Base-by-base conservation (phyloP, 2,888 invertebrate genomes). In the Agriopis leucophaearia region DNA sequence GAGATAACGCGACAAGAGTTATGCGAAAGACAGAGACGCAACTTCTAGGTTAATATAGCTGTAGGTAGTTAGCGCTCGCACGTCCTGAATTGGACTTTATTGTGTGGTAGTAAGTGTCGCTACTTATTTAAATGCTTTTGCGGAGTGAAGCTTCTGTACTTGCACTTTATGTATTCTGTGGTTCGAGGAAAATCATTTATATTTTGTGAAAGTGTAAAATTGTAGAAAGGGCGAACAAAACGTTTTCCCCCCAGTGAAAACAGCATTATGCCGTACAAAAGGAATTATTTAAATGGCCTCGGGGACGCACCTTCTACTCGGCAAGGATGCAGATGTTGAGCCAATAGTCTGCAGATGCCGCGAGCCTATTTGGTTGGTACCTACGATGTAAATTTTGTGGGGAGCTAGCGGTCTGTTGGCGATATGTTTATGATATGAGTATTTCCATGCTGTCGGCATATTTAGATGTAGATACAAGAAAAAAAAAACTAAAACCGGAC, bases 321-420 rank as follows among this genome's bases (percentile, higher is more conserved):
- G 50, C 44, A 56, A 60, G 63, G 60, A 57, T 70, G 62, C 70
- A 69, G 67, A 67, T 74, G 65, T 50, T 61, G 47, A 64, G 67
- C 64, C 70, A 71, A 72, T 72, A 68, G 54, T 56, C 58, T 52
- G 50, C 69, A 72, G 72, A 71, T 66, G 69, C 60, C 58, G 50
- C 50, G 52, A 44, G 40, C 63, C 65, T 68, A 70, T 68, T 40
- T 59, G 55, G 64, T 57, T 66, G 52, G 55, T 18, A 57, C 42
- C 55, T 54, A 61, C 40, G 48, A 42, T 57, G 56, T 45, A 47
- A 62, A 51, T 5, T n/a, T 16, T 70, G 50, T 67, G 15, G 40
- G 55, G 66, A 68, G 71, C 27, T 61, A 45, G 60, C 7, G 50
- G 40, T 59, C 6, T 38, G 15, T 36, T 36, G 12, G 15, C 45